Conservation (phyloP, 2,113 vertebrate species). For the Synchiropus splendidus region DNA sequence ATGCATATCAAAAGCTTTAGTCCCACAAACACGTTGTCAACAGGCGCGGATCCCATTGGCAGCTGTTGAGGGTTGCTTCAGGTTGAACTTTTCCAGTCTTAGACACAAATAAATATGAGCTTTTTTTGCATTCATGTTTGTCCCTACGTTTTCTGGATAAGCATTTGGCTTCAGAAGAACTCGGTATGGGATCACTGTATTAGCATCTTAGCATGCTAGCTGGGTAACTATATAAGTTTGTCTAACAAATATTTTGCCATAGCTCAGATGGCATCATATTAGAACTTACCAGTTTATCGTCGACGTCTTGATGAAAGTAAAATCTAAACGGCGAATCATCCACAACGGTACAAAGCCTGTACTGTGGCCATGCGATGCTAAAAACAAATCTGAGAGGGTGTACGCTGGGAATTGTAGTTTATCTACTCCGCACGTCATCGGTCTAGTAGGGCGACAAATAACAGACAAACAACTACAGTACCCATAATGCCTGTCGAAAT, state of each 20-base stretch:
- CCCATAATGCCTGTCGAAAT: conserved; percentile 35
- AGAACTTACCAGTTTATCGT: conserved; percentile 12
- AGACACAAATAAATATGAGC: no score
- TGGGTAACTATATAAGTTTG: background rate
- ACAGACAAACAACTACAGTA: conserved; percentile 42
- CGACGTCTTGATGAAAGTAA: background rate
- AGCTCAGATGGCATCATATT: background rate
- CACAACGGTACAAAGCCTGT: conserved; percentile 9
- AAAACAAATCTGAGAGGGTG: conserved; percentile 49
- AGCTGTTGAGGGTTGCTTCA: no score
- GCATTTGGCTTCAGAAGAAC: background rate
- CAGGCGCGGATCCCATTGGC: no score
- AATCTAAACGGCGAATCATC: background rate
- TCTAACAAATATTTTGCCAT: background rate
- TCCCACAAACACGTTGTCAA: no score
- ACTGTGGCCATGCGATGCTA: conserved; percentile 40
- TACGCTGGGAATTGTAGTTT: conserved; percentile 57
- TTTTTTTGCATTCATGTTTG: no score
- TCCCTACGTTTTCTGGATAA: no score
- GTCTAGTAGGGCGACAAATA: rapidly evolving
- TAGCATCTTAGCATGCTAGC: conserved; percentile 29
- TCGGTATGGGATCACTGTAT: conserved; percentile 13
- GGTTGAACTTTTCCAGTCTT: no score
- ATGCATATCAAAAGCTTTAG: no score
- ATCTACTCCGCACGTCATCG: rapidly evolving